Percentiles rank a stretch among this genome's conserved stretches.
Conservation (phyloP, 2,113 vertebrate genomes). For the Phyllostomus discolor region DNA sequence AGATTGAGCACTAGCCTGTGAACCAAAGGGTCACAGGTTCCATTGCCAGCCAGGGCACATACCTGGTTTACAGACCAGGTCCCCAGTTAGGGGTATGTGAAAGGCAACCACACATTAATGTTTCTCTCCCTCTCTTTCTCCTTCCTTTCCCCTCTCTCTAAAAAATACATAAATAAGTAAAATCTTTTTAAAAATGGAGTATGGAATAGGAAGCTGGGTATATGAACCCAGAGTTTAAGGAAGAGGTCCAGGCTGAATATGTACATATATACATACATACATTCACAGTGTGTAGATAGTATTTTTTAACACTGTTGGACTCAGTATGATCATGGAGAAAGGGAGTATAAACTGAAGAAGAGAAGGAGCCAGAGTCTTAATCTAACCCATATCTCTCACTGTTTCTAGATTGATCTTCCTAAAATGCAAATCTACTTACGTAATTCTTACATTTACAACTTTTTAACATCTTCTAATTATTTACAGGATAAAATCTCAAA, state of each 20-base stretch:
- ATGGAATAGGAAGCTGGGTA: neutral
- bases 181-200: neutral
- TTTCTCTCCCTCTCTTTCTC: too few relatives aligned
- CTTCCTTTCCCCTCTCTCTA: too few relatives aligned
- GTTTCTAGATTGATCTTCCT: neutral
- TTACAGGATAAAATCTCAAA: neutral
- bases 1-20: too few relatives aligned
- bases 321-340: neutral
- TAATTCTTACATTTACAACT: neutral
- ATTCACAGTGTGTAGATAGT: neutral
- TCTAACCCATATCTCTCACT: neutral
- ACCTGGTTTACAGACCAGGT: too few relatives aligned
- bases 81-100: too few relatives aligned
- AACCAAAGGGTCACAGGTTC: too few relatives aligned
- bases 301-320: neutral
- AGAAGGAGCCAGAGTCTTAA: neutral
- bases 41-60: too few relatives aligned
- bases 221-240: neutral
- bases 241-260: neutral
- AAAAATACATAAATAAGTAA: too few relatives aligned
- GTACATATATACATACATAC: neutral
- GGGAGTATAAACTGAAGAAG: neutral
- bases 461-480: neutral
- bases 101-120: too few relatives aligned
- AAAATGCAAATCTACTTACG: neutral